These are phyloP conservation scores for Emberiza fucata DNA, from an alignment of 2,113 vertebrate genomes.

Conservation along the genomic window DNA sequence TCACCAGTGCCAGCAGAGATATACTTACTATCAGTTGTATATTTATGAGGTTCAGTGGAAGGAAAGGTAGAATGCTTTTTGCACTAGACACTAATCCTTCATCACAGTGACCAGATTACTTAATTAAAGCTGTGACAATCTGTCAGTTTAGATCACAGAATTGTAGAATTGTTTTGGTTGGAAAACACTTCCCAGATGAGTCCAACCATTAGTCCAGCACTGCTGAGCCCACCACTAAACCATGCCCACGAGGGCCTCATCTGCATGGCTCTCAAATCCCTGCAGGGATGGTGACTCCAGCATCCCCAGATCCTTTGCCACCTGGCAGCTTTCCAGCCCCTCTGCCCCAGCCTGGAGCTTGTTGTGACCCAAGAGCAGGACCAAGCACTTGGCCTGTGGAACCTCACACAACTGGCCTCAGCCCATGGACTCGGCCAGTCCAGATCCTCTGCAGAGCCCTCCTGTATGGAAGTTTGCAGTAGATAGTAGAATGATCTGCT, in stretches of 20 bases:
- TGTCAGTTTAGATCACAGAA: neutral
- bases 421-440: neutral
- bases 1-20: neutral
- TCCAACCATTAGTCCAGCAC: neutral
- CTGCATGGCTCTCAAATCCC: neutral
- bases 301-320: neutral
- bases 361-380: neutral
- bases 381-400: neutral
- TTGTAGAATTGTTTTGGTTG: neutral
- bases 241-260: neutral
- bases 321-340: neutral
- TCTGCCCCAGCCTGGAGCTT: neutral
- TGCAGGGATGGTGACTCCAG: neutral
- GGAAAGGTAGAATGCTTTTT: neutral
- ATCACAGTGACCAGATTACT: neutral
- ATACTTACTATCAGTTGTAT: neutral
- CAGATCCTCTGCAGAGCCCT: neutral
- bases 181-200: neutral
- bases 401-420: neutral
- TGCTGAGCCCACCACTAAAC: neutral
- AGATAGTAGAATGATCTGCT: neutral
- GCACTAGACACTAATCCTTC: neutral
- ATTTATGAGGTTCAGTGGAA: constrained; percentile 7
- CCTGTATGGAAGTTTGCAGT: neutral
- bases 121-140: neutral